phyloP scores from a whole-genome alignment of 1,140 invertebrate genomes.

The Drosophila prosaltans region DNA sequence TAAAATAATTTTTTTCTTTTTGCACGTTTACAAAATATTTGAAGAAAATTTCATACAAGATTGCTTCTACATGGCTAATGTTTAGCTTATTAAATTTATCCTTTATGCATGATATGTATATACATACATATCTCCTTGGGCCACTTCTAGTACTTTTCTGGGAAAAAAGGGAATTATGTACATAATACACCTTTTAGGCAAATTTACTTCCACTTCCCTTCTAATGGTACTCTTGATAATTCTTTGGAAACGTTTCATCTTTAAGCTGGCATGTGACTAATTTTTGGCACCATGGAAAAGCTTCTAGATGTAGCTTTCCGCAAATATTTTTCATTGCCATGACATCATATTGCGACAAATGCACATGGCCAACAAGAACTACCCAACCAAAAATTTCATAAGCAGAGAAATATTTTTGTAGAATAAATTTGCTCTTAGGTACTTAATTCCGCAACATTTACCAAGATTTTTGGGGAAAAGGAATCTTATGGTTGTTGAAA shows the following conservation, averaged over 20 bases:
- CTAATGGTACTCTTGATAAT: not conserved
- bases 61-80: not conserved
- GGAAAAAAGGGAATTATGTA: not conserved
- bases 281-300: not conserved
- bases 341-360: not conserved
- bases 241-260: not conserved
- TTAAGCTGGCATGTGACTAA: constrained; percentile 1
- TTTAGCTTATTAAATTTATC: not conserved
- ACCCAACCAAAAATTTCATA: not conserved
- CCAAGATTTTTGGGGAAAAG: not conserved
- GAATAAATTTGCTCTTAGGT: not conserved
- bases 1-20: not conserved
- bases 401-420: not conserved
- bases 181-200: too few species aligned
- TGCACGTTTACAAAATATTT: not conserved
- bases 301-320: not conserved
- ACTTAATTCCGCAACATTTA: not conserved
- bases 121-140: not conserved
- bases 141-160: not conserved
- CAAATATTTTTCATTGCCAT: not conserved
- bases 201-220: not conserved
- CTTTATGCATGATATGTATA: not conserved
- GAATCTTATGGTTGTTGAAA: not conserved
- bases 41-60: not conserved
- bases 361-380: not conserved